Conservation (phyloP, 1,140 invertebrate genomes). For the Caenorhabditis tropicalis region DNA sequence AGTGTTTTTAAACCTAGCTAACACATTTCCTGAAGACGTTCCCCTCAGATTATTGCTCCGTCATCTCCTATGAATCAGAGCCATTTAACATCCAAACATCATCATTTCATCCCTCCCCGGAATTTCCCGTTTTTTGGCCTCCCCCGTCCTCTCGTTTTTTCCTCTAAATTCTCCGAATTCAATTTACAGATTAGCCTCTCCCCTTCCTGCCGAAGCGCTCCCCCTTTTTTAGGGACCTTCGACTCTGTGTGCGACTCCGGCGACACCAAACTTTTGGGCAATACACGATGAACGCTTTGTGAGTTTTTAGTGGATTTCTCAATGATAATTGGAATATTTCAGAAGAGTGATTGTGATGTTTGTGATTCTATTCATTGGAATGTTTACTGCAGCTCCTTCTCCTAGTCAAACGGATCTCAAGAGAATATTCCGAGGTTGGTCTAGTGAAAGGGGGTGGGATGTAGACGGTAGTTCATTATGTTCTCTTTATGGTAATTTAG, state of each 20-base stretch:
- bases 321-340: neutral
- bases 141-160: neutral
- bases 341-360: neutral
- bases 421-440: slow-evolving; percentile 4
- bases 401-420: slow-evolving; percentile 41
- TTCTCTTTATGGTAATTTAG: no score
- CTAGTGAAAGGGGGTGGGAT: no score
- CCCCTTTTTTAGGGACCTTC: no score
- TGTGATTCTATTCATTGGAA: neutral
- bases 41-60: no score
- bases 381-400: neutral
- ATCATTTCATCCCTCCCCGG: no score
- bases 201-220: neutral
- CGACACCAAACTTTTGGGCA: slow-evolving; percentile 16
- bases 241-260: neutral
- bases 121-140: neutral
- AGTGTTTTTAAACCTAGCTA: no score
- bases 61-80: no score
- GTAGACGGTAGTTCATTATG: no score
- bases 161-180: neutral
- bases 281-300: slow-evolving; percentile 19
- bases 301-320: neutral
- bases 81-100: no score
- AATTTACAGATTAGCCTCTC: slow-evolving; percentile 6
- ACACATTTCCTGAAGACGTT: no score